A percentile compares a stretch with the other conserved stretches of the same genome.
These are phyloP conservation scores for Drosophila mulleri DNA, from an alignment of 2,888 invertebrate genomes.

Conservation along the genomic window DNA sequence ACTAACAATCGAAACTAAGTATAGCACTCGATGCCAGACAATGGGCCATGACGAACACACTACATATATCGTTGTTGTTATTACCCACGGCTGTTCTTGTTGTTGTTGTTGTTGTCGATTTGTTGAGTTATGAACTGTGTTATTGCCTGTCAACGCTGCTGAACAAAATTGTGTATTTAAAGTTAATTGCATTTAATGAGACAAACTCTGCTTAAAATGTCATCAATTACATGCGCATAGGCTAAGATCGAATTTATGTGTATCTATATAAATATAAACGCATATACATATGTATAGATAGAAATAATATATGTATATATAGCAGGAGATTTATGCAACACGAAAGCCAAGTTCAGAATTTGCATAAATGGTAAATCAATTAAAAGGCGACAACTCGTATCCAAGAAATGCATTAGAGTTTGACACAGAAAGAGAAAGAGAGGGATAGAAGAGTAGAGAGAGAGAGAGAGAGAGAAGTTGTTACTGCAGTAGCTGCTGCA, in stretches of 20 bases:
- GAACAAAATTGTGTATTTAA: slow-evolving; percentile 70
- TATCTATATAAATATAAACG: not conserved
- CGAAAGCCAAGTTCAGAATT: slow-evolving; percentile 48
- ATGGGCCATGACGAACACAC: slow-evolving; percentile 56
- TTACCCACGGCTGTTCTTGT: not conserved
- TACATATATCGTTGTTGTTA: slow-evolving; percentile 13
- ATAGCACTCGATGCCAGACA: slow-evolving; percentile 37
- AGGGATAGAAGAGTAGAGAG: slow-evolving; percentile 1
- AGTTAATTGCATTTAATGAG: slow-evolving; percentile 76
- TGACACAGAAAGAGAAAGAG: slow-evolving; percentile 15
- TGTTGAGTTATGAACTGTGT: slow-evolving; percentile 54
- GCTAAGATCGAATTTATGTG: slow-evolving; percentile 30
- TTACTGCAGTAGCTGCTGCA: slow-evolving; percentile 9
- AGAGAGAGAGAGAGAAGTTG: slow-evolving; percentile 5
- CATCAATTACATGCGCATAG: slow-evolving; percentile 40
- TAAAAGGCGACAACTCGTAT: slow-evolving; percentile 66
- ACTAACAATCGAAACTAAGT: slow-evolving; percentile 38
- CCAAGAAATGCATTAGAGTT: slow-evolving; percentile 76
- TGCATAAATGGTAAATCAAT: slow-evolving; percentile 79
- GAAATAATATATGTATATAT: slow-evolving; percentile 6
- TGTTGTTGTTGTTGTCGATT: slow-evolving; percentile 18
- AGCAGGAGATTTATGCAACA: slow-evolving; percentile 9
- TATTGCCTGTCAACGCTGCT: slow-evolving; percentile 63
- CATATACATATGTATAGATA: not conserved
- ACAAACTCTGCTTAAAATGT: slow-evolving; percentile 51